Percentiles rank a stretch among this genome's conserved stretches.
Conservation (phyloP, 37 sponge, comb jelly and placozoan species). For the Axinella damicornis region DNA sequence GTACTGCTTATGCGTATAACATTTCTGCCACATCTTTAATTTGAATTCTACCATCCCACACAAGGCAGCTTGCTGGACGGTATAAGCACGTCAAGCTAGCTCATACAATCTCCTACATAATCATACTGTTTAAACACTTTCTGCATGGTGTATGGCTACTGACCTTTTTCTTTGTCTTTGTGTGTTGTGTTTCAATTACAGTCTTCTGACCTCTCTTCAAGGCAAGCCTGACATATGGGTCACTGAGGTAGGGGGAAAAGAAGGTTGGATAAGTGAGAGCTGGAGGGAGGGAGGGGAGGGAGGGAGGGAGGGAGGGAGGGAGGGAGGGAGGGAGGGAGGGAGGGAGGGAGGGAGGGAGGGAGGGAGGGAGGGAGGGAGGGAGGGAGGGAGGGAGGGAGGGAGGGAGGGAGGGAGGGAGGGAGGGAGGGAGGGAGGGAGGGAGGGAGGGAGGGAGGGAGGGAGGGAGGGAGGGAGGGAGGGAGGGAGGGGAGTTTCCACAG, state of each 20-base stretch:
- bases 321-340: too few species aligned
- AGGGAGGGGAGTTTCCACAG: neutral
- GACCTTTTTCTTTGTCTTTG: conserved; percentile 72
- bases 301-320: neutral
- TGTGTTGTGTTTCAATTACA: neutral
- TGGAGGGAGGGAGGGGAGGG: conserved; percentile 29
- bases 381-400: neutral
- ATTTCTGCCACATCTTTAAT: too few species aligned
- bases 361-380: conserved; percentile 33
- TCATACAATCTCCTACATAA: too few species aligned
- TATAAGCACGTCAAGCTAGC: too few species aligned
- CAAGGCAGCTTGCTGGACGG: too few species aligned
- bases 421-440: neutral
- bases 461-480: neutral
- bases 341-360: conserved; percentile 10
- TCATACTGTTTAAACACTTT: too few species aligned
- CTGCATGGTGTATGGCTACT: neutral
- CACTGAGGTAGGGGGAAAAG: conserved; percentile 40
- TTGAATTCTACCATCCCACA: too few species aligned
- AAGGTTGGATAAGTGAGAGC: neutral
- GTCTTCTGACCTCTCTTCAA: conserved; percentile 42
- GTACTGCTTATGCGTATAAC: too few species aligned
- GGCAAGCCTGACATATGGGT: conserved; percentile 69
- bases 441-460: neutral
- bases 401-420: neutral